Base-by-base conservation (phyloP, 2,797 vertebrate genomes). In the Rhabdophis nuchalis region DNA sequence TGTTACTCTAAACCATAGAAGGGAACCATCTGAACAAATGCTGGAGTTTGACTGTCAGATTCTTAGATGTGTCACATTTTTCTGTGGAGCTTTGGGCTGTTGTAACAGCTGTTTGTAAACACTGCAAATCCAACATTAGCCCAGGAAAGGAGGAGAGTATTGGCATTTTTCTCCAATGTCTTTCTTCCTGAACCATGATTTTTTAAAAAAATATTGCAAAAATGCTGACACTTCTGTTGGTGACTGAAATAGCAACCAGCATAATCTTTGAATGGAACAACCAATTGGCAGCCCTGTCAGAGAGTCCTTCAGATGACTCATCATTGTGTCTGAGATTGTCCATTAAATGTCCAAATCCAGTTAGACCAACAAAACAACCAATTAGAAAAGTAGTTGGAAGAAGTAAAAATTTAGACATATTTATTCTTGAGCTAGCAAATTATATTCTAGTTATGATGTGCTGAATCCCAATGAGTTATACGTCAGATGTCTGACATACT, bases 51-150 rank as follows among this genome's bases (percentile, higher is more conserved):
- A 96, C 95, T 95, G 93, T 96, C 97, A 96, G 94, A 95, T 96
- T 96, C 95, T 96, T 96, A 94, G 96, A 96, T 96, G 94, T 93
- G 95, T 95, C 93, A 96, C 96, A 96, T 97, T 96, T 96, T 97
- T 97, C 96, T 96, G 89, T 8, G 4, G 91, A 94, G 95, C 94
- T 94, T 58, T 91, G 93, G 94, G 91, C 95, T 96, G 94, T 95
- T 96, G 89, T 95, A 97, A 95, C 97, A 97, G 97, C 96, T 98
- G 96, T 97, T 97, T 97, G 96, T 97, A 97, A 98, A 98, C 95
- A 97, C 90, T 89, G 89, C 60, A 94, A 96, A 96, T 94, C 92
- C 94, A 93, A 90, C 90, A 94, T 94, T 93, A 96, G 89, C 86
- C 56, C 2, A 0, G 88, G 54, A 94, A 93, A 92, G 93, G 64